Evolutionary conservation across 1,140 invertebrate species (phyloP), one percentile per base, ranked within the genome.

Genomic region (Papilio aristodemus): DNA sequence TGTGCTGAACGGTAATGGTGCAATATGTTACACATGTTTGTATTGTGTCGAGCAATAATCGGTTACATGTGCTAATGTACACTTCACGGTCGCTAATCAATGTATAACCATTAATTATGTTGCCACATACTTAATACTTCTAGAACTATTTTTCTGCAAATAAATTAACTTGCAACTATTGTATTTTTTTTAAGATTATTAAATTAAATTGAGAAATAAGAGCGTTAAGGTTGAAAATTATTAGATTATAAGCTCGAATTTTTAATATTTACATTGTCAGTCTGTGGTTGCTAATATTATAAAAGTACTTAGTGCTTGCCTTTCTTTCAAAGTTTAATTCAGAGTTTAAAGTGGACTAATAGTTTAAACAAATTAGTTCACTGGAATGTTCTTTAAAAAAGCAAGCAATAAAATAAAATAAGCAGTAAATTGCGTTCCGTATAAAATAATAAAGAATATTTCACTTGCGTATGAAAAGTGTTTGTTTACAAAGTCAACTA

Each of bases 21-120:
- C 82, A 80, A 80, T 80, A 76, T 77, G 81, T 82, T 81, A 84
- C 77, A 76, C 81, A 83, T 83, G 79, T 85, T 86, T 87, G 81
- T 79, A 76, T 84, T 79, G 78, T 76, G 76, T 76, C 76, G 74
- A 59, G 74, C 70, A 80, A 78, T 78, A 70, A 77, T 79, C 71
- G 75, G 71, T 74, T 75, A 75, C 69, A 69, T 76, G 73, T 75
- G 77, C 76, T 85, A 85, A 85, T 79, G 76, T 71, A 63, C 71
- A 73, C 75, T 83, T 85, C 81, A 83, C 77, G 80, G 72, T 71
- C 66, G 67, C 73, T 78, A 80, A 84, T 82, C 64, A 71, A 79
- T 71, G 70, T 75, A 73, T 67, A 75, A 77, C 70, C 63, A 76
- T 71, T 46, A 69, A 71, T 69, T 71, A 57, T 69, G 50, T 22